Base-by-base conservation (phyloP, 2,888 invertebrate species). In the Fragum fragum region DNA sequence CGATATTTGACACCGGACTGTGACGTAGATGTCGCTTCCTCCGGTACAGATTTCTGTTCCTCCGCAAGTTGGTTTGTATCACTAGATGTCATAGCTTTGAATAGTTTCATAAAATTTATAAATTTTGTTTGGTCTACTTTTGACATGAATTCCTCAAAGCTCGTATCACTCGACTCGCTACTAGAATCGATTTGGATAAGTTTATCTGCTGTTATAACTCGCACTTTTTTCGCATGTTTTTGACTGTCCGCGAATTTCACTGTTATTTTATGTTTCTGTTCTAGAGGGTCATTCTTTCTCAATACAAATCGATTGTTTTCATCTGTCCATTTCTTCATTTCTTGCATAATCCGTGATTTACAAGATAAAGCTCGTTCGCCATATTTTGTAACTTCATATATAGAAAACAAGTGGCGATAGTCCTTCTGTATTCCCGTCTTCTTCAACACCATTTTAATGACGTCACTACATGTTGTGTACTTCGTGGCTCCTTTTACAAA, bases 371-470 rank as follows among this genome's bases (percentile, higher is more conserved):
- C 39, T 23, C 28, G 71, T 53, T 84, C 84, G 18, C 59, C 73
- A 28, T 69, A 29, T 14, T 42, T 29, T 2, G 84, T 77, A 18
- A 76, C 66, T 36, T 84, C 80, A 52, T 63, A 81, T 23, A 84
- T 78, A 11, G 68, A 28, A 47, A 81, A 84, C 55, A 84, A 59
- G 32, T 80, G 81, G 14, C 81, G 59, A 28, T 84, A 81, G 36
- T 84, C 84, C 42, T 84, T 84, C 5, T 63, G 66, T 0, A 81
- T 75, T 18, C 84, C 84, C 16, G 84, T 84, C 55, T 84, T 84
- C 76, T 84, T 84, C 1, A 84, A 73, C 26, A 81, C 84, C 84
- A 84, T 84, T 70, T 84, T 84, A 55, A 84, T 81, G 80, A 84
- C 84, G 84, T 84, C 84, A 81, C 69, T 59, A 55, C 80, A 80